Conservation (phyloP, 2,888 invertebrate genomes). For the Rhingia campestris region DNA sequence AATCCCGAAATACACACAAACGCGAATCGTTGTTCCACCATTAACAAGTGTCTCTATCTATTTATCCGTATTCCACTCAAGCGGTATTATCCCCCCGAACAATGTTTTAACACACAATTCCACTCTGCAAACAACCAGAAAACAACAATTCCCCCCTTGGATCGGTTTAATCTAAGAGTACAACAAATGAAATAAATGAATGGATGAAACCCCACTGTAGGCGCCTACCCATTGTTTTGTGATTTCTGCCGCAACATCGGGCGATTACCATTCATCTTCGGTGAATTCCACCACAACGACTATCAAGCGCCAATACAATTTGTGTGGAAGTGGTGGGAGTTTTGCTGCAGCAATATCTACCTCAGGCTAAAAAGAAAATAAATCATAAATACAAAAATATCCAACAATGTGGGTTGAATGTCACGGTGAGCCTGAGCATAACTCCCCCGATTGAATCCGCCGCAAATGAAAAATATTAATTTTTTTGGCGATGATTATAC, state of each 20-base stretch:
- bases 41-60: neutral
- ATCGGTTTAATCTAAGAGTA: slow-evolving; percentile 21
- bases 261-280: slow-evolving; percentile 58
- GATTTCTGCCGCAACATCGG: slow-evolving; percentile 58
- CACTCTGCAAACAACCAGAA: neutral
- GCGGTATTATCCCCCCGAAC: slow-evolving; percentile 10
- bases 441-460: slow-evolving; percentile 30
- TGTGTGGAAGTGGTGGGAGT: slow-evolving; percentile 59
- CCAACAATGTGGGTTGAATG: slow-evolving; percentile 66
- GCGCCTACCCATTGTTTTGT: slow-evolving; percentile 44
- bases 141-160: slow-evolving; percentile 16
- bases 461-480: neutral
- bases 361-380: slow-evolving; percentile 37
- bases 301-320: slow-evolving; percentile 21
- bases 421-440: slow-evolving; percentile 55
- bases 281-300: slow-evolving; percentile 48
- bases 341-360: slow-evolving; percentile 30
- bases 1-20: no score
- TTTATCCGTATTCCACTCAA: slow-evolving; percentile 19
- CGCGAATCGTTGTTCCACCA: neutral
- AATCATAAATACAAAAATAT: slow-evolving; percentile 65
- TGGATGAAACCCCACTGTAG: slow-evolving; percentile 36
- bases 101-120: slow-evolving; percentile 13
- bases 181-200: slow-evolving; percentile 53
- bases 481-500: slow-evolving; percentile 2